Evolutionary conservation across 2,113 vertebrate species (phyloP).

Genomic region (Mesitornis unicolor): DNA sequence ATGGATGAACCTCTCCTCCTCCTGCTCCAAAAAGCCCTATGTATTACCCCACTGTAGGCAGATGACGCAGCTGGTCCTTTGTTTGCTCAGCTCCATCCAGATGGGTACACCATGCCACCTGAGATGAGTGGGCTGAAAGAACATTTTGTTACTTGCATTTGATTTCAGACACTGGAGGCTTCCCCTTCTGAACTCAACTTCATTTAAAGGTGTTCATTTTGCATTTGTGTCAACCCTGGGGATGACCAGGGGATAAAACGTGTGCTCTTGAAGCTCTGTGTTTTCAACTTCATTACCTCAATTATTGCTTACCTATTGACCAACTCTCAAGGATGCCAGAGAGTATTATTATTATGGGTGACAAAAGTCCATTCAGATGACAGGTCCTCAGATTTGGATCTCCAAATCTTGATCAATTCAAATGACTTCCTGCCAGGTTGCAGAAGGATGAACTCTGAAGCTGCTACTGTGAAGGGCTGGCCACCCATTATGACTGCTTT

Average conservation of each 20-base stretch:
- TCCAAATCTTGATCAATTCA: background rate
- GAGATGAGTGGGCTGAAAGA: background rate
- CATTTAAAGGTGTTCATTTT: background rate
- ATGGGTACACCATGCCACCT: background rate
- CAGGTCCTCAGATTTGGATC: background rate
- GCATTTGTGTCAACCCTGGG: background rate
- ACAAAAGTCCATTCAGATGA: background rate
- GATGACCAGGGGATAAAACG: background rate
- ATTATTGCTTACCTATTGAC: background rate
- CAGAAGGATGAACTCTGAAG: background rate
- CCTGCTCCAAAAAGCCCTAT: constrained; percentile 11
- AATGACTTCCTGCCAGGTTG: background rate
- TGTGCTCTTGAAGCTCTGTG: background rate
- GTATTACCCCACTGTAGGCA: background rate
- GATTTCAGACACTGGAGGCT: background rate
- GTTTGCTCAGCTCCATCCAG: background rate
- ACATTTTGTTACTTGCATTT: background rate
- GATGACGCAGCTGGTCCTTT: constrained; percentile 43
- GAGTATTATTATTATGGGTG: background rate
- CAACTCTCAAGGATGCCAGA: background rate
- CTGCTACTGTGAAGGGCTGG: background rate
- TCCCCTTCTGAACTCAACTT: background rate
- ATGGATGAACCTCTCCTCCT: constrained; percentile 60
- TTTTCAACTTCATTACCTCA: background rate
- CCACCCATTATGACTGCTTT: background rate